Evolutionary conservation across 2,113 vertebrate genomes (phyloP).

Genomic region (Oryctolagus cuniculus): DNA sequence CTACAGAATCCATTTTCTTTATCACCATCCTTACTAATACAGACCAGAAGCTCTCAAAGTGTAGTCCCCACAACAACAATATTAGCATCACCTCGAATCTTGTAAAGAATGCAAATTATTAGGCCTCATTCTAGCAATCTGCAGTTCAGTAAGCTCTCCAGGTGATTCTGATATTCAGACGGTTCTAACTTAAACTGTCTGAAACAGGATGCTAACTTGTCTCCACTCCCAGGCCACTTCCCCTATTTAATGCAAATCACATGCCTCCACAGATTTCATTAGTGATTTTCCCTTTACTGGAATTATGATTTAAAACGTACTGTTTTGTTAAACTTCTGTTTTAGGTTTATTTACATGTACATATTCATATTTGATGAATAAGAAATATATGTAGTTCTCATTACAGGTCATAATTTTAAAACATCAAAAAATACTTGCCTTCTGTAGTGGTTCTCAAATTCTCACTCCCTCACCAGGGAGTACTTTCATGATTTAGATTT

Average conservation of each 20-base stretch:
- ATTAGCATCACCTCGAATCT: neutral
- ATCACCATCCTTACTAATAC: conserved; percentile 21
- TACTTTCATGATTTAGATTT: neutral
- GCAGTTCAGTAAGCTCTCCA: neutral
- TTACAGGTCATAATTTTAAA: conserved; percentile 35
- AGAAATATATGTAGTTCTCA: neutral
- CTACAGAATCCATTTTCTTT: neutral
- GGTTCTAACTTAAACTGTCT: conserved; percentile 1
- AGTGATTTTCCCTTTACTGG: conserved; percentile 6
- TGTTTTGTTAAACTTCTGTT: neutral
- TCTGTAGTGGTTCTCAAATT: neutral
- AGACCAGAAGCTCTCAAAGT: neutral
- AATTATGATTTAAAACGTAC: neutral
- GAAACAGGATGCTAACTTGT: neutral
- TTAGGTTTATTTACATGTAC: neutral
- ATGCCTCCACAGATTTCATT: neutral
- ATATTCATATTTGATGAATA: neutral
- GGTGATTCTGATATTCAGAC: conserved; percentile 8
- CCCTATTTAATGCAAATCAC: conserved; percentile 47
- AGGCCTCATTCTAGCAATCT: neutral
- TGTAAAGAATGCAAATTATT: neutral
- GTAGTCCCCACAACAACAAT: neutral
- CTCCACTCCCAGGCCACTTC: neutral
- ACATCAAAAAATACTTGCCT: neutral
- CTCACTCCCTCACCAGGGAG: neutral